A percentile compares a stretch with the other conserved stretches of the same genome.
Conservation (phyloP, 2,888 invertebrate genomes). For the Tetragnatha montana region DNA sequence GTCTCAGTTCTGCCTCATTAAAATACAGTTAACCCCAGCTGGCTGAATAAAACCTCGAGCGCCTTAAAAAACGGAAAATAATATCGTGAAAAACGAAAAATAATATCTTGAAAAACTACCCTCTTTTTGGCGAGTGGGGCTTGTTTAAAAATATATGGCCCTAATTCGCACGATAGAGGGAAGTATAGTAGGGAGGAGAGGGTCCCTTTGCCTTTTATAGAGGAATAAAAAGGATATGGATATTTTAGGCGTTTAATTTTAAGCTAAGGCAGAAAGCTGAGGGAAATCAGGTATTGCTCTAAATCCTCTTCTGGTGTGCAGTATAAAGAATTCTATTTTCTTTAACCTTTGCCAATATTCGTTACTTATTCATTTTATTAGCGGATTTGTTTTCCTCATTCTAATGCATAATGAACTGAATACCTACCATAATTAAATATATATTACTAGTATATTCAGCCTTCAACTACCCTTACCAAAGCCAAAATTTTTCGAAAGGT, state of each 20-base stretch:
- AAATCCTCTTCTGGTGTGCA: too few relatives aligned
- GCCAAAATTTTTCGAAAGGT: too few relatives aligned
- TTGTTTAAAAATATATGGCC: conserved; percentile 41
- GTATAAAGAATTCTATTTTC: too few relatives aligned
- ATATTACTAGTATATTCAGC: too few relatives aligned
- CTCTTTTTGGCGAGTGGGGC: conserved; percentile 8
- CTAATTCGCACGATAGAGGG: conserved; percentile 14
- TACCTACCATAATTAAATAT: too few relatives aligned
- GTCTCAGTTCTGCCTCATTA: conserved; percentile 65
- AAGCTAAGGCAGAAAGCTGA: not conserved
- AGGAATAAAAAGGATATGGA: not conserved
- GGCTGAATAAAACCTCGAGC: conserved; percentile 41
- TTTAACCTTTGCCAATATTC: too few relatives aligned
- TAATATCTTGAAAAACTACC: conserved; percentile 25
- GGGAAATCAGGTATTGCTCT: too few relatives aligned
- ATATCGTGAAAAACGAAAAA: not conserved
- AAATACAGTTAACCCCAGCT: conserved; percentile 62
- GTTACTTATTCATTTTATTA: too few relatives aligned
- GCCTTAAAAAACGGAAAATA: conserved; percentile 5
- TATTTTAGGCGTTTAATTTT: not conserved
- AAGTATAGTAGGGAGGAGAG: not conserved
- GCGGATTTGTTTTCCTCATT: too few relatives aligned
- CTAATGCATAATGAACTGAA: too few relatives aligned
- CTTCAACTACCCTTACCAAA: too few relatives aligned
- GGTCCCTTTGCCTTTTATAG: conserved; percentile 1